Evolutionary conservation across 2,888 invertebrate species (phyloP), one percentile per base, ranked within the genome.

Genomic region (Aphodius sticticus): DNA sequence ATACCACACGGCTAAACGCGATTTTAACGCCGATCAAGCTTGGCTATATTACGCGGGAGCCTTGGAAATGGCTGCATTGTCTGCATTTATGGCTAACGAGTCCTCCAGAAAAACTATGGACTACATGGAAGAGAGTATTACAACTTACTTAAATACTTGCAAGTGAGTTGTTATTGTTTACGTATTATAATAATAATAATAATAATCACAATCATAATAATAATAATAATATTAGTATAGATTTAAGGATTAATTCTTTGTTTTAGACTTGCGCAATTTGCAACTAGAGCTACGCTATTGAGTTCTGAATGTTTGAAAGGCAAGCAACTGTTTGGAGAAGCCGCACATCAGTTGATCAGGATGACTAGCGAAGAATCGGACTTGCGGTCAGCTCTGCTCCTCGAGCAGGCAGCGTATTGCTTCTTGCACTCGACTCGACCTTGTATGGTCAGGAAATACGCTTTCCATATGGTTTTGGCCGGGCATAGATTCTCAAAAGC

Each of bases 341-440:
- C 99, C n/a, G 98, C 99, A 0, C 95, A 95, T 87, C 97, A 97
- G 88, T 92, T 97, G 76, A 97, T 98, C 84, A 93, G 97, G 81
- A 96, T 99, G 96, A 98, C 98, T 9, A 96, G 96, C 84, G 98
- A 99, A 90, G 99, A 99, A 88, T 97, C 97, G n/a, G 99, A 99
- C 90, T 90, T 99, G 78, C 93, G 97, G 79, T 97, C 97, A 83
- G 99, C 98, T 6, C 91, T 99, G 86, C 90, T 99, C 78, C 90
- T 99, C 76, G 99, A 99, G 88, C 98, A 99, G 89, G 98, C 99
- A 0, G 95, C 99, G 0, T 95, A 97, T 86, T 97, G 97, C 87
- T 99, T 97, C 87, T 90, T 98, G 69, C 89, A 91, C 71, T 91
- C 91, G 7, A 91, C 92, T 15, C 91, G 92, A 83, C 93, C 93